Percentiles rank a stretch among this genome's conserved stretches.
These are phyloP conservation scores for Celastrina argiolus DNA, from an alignment of 2,888 invertebrate genomes.

Conservation along the genomic window DNA sequence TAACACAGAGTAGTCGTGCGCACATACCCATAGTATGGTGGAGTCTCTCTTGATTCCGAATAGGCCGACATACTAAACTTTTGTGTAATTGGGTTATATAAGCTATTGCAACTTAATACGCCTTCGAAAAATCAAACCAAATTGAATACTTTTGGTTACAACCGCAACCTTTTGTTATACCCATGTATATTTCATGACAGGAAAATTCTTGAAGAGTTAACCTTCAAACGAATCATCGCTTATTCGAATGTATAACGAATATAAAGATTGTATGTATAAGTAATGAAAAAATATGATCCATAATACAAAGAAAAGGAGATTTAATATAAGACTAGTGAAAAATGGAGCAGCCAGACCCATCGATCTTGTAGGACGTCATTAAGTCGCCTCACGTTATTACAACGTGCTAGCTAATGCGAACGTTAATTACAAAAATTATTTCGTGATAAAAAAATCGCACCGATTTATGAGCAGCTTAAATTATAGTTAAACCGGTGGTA, in stretches of 20 bases:
- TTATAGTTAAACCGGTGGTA: not conserved
- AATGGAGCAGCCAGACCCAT: not conserved
- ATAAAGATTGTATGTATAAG: not conserved
- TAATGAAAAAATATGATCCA: not conserved
- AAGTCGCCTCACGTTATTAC: not conserved
- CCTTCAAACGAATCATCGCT: slow-evolving; percentile 1
- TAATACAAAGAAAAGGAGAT: not conserved
- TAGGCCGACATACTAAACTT: not conserved
- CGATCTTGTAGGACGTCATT: not conserved
- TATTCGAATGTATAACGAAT: slow-evolving; percentile 5
- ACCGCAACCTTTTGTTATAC: not conserved
- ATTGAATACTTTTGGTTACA: not conserved
- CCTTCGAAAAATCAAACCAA: not conserved
- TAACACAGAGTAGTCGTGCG: not conserved
- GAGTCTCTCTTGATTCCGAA: not conserved
- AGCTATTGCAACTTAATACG: not conserved
- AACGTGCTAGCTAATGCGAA: not conserved
- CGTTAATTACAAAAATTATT: slow-evolving; percentile 5
- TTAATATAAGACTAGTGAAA: not conserved
- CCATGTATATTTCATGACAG: slow-evolving; percentile 15
- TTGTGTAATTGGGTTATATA: not conserved
- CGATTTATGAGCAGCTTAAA: not conserved
- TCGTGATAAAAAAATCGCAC: not conserved
- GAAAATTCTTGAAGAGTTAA: slow-evolving; percentile 4
- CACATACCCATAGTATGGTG: not conserved